Conservation (phyloP, 1,140 invertebrate species). For the Diploscapter pachys region DNA sequence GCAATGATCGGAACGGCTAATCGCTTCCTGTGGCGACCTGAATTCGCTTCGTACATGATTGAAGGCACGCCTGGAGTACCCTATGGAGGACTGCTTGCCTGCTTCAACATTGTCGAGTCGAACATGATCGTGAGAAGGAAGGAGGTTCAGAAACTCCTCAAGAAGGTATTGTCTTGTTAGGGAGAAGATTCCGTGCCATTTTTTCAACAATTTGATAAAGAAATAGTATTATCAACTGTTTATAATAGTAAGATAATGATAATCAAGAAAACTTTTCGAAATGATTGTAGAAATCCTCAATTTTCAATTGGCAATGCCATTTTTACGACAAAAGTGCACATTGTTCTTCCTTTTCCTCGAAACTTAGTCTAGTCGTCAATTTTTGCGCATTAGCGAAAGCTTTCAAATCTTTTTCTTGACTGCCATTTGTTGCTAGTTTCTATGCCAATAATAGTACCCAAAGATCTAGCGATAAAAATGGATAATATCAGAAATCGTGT, state of each 20-base stretch:
- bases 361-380: too few species aligned
- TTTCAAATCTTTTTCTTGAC: too few species aligned
- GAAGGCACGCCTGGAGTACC: slow-evolving; percentile 98
- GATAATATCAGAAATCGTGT: not conserved
- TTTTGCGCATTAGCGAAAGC: too few species aligned
- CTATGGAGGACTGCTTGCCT: slow-evolving; percentile 79
- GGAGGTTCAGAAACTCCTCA: slow-evolving; percentile 76
- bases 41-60: slow-evolving; percentile 97
- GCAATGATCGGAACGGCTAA: slow-evolving; percentile 71
- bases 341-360: too few species aligned
- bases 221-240: too few species aligned
- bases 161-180: slow-evolving; percentile 54
- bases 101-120: slow-evolving; percentile 95
- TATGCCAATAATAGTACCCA: not conserved
- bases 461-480: not conserved
- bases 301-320: not conserved
- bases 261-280: not conserved
- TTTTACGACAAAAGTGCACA: too few species aligned
- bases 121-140: slow-evolving; percentile 83
- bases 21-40: slow-evolving; percentile 84
- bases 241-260: too few species aligned
- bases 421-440: too few species aligned
- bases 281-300: not conserved
- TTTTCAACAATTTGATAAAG: too few species aligned
- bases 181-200: too few species aligned